Base-by-base conservation (phyloP, 2,113 vertebrate genomes). In the Laticauda colubrina region DNA sequence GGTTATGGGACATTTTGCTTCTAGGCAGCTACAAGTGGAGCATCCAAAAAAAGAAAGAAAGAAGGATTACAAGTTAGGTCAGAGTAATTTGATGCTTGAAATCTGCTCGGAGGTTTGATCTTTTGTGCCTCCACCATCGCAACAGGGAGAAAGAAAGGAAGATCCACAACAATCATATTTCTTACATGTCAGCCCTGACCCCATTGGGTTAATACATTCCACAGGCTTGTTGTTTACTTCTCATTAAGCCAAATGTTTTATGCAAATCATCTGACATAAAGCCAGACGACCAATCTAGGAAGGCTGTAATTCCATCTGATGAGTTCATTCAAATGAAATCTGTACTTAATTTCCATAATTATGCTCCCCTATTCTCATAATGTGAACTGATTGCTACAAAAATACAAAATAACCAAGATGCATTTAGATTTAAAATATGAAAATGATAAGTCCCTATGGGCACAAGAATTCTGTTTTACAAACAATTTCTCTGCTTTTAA, bases 321-420 rank as follows among this genome's bases (percentile, higher is more conserved):
- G 97, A 97, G 97, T 97, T 97, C 96, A 97, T 97, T 97, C 97
- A 97, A 95, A 97, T 97, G 97, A 97, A 97, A 97, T 97, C 97
- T 97, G 96, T 96, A 97, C 97, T 97, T 97, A 97, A 97, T 97
- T 97, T 97, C 97, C 97, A 97, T 97, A 97, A 97, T 97, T 97
- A 97, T 96, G 94, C 97, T 97, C 95, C 96, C 97, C 97, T 96
- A 96, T 97, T 97, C 97, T 97, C 97, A 97, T 97, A 97, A 97
- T 97, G 96, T 95, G 97, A 97, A 97, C 96, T 97, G 97, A 97
- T 97, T 97, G 97, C 97, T 97, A 96, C 95, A 93, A 96, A 97
- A 97, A 93, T 95, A 97, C 95, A 95, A 97, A 97, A 97, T 97
- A 97, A 96, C 96, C 92, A 86, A 97, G 96, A 96, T 95, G 95